Percentiles rank a stretch among this genome's conserved stretches.
Conservation (phyloP, 2,797 vertebrate species). For the Tachyglossus aculeatus region DNA sequence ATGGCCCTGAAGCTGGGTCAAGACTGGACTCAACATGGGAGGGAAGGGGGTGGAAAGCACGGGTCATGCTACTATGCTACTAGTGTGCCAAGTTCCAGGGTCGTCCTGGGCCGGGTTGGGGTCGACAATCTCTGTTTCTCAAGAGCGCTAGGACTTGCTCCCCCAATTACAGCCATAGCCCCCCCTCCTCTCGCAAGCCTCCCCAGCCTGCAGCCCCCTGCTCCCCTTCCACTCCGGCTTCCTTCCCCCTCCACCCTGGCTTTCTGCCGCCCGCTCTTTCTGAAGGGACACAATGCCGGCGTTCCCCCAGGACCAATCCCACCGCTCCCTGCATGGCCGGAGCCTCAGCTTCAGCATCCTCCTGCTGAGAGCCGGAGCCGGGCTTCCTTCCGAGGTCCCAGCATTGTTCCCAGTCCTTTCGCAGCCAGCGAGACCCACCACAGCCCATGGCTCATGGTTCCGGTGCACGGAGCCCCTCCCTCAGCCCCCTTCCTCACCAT, state of each 20-base stretch:
- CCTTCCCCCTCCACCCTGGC: neutral
- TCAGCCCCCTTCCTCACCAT: accelerated
- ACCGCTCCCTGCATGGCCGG: neutral
- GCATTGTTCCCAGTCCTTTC: slow-evolving; percentile 19
- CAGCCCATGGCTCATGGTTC: accelerated
- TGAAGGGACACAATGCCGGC: neutral
- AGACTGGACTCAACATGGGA: too few species aligned
- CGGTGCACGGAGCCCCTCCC: too few species aligned
- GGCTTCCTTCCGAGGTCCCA: slow-evolving; percentile 43
- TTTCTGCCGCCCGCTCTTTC: neutral
- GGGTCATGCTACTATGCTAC: too few species aligned
- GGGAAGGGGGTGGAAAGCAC: too few species aligned
- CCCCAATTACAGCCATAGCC: too few species aligned
- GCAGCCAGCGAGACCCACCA: neutral
- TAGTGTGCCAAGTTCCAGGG: too few species aligned
- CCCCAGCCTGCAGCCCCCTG: neutral
- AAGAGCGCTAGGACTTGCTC: too few species aligned
- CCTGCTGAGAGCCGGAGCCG: slow-evolving; percentile 45
- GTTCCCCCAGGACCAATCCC: neutral
- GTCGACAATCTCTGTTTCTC: too few species aligned
- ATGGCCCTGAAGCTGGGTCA: too few species aligned
- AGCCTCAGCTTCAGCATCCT: too few species aligned
- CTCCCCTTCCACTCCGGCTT: neutral
- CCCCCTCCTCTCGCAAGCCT: neutral
- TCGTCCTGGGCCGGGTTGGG: too few species aligned